A percentile compares a stretch with the other conserved stretches of the same genome.
Evolutionary conservation across 1,140 invertebrate species (phyloP).

Genomic region (Tribolium castaneum): DNA sequence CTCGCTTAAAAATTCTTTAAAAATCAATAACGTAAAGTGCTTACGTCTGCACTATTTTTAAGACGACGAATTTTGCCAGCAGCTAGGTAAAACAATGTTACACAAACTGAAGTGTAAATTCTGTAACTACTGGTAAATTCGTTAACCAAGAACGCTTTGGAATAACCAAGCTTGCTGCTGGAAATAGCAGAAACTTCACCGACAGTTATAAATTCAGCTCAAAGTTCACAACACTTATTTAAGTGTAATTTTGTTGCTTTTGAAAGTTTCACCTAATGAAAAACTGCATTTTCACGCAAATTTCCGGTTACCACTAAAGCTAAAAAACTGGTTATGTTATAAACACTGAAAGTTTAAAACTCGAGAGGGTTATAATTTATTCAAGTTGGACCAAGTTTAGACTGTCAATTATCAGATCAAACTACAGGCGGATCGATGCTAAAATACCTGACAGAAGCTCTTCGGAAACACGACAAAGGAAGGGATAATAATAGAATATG

Average conservation of each 20-base stretch:
- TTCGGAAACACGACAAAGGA: conserved; percentile 10
- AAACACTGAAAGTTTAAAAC: not conserved
- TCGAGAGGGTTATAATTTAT: not conserved
- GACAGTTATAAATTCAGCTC: conserved; percentile 23
- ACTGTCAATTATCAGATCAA: conserved; percentile 29
- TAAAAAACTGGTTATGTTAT: conserved; percentile 2
- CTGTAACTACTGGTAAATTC: conserved; percentile 1
- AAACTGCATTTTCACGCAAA: conserved; percentile 11
- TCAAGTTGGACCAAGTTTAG: conserved; percentile 6
- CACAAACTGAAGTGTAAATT: conserved; percentile 1
- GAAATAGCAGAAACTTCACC: conserved; percentile 16
- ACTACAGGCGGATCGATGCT: not conserved
- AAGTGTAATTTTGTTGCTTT: conserved; percentile 25
- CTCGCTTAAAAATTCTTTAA: conserved; percentile 12
- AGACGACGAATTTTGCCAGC: not conserved
- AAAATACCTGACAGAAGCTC: not conserved
- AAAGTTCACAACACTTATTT: conserved; percentile 11
- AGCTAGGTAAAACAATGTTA: not conserved
- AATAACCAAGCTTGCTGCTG: conserved; percentile 1
- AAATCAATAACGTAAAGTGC: conserved; percentile 22
- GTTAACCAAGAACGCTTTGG: conserved; percentile 15
- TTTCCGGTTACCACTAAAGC: not conserved
- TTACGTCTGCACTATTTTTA: conserved; percentile 10
- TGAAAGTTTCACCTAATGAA: conserved; percentile 13
- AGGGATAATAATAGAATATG: conserved; percentile 28